phyloP scores from a whole-genome alignment of 2,888 invertebrate species.

The Arctia plantaginis region DNA sequence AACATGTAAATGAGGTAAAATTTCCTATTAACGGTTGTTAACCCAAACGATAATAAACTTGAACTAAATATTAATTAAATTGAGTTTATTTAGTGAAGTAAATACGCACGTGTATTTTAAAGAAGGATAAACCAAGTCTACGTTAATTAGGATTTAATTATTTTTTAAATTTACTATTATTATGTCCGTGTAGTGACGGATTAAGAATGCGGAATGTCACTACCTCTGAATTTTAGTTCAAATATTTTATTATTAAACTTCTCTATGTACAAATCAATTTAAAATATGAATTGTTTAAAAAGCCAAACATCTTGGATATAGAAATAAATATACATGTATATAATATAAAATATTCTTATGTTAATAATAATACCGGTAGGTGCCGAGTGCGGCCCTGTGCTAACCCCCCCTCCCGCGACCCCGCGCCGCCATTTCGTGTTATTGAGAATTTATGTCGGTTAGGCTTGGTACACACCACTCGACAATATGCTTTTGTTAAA shows the following conservation, averaged over 20 bases:
- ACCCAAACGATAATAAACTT: too few species aligned
- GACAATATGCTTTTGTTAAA: slow-evolving; percentile 18
- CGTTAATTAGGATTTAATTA: neutral
- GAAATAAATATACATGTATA: neutral
- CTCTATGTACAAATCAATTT: too few species aligned
- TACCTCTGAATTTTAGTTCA: too few species aligned
- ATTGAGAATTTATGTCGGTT: slow-evolving; percentile 86
- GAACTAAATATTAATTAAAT: too few species aligned
- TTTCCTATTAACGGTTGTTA: too few species aligned
- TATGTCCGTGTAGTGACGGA: too few species aligned
- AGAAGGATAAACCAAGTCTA: neutral
- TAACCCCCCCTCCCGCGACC: slow-evolving; percentile 57
- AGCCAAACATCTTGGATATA: neutral
- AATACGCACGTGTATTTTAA: neutral
- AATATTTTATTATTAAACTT: too few species aligned
- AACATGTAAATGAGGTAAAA: too few species aligned
- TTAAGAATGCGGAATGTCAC: too few species aligned
- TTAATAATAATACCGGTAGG: slow-evolving; percentile 34
- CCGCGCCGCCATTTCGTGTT: slow-evolving; percentile 83
- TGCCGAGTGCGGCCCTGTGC: slow-evolving; percentile 58
- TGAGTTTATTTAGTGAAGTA: too few species aligned
- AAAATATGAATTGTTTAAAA: neutral
- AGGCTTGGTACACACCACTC: slow-evolving; percentile 65
- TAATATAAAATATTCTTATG: neutral
- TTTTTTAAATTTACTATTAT: too few species aligned